Conservation (phyloP, 2,888 invertebrate species). For the Elmis aenea region DNA sequence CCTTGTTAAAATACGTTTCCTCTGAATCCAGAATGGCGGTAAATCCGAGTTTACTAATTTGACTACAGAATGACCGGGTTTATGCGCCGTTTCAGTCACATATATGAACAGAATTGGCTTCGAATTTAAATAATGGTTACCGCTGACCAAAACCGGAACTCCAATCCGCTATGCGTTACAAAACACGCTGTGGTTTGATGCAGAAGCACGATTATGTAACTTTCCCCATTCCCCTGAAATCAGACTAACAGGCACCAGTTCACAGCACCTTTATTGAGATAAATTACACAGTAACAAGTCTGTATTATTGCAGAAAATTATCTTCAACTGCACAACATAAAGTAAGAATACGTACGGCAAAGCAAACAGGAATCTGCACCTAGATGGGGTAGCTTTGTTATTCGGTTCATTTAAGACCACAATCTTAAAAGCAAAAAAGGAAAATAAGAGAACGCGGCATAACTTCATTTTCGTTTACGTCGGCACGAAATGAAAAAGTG, state of each 20-base stretch:
- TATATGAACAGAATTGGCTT: too few species aligned
- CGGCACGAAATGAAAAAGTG: too few species aligned
- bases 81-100: too few species aligned
- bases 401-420: not conserved
- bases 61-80: conserved; percentile 2
- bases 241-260: too few species aligned
- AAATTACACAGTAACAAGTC: too few species aligned
- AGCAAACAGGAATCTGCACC: not conserved
- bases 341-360: too few species aligned
- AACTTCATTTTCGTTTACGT: not conserved
- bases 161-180: conserved; percentile 1
- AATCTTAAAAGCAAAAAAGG: not conserved
- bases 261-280: too few species aligned
- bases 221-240: not conserved
- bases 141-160: conserved; percentile 5
- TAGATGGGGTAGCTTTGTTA: not conserved
- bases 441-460: not conserved
- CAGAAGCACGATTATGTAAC: not conserved
- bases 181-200: not conserved
- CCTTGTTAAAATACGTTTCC: too few species aligned
- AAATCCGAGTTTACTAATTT: conserved; percentile 4
- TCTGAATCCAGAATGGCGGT: conserved; percentile 4
- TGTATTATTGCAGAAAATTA: too few species aligned
- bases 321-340: too few species aligned
- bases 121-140: conserved; percentile 7